Percentiles rank a stretch among this genome's conserved stretches.
These are phyloP conservation scores for Anoplolepis gracilipes DNA, from an alignment of 1,140 invertebrate species.

Conservation along the genomic window DNA sequence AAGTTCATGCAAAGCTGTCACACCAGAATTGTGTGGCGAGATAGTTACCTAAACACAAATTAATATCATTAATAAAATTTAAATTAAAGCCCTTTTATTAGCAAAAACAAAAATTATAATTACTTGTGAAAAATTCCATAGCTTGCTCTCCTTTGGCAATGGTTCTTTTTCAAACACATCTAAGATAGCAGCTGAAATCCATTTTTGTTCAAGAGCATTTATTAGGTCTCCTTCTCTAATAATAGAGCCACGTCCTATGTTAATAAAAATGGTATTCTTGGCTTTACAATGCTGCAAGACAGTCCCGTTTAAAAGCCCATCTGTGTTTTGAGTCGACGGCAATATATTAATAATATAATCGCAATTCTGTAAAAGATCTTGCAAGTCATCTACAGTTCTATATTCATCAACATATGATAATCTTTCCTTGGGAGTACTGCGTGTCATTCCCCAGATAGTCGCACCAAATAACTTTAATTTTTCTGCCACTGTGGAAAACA, in stretches of 20 bases:
- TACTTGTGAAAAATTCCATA: conserved; percentile 86
- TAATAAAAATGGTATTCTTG: conserved; percentile 86
- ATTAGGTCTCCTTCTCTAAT: conserved; percentile 86
- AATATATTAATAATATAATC: conserved; percentile 88
- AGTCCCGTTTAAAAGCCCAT: conserved; percentile 85
- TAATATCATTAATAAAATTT: neutral
- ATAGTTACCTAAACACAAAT: conserved; percentile 84
- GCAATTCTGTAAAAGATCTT: conserved; percentile 84
- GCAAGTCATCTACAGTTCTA: conserved; percentile 80
- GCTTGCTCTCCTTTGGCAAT: conserved; percentile 83
- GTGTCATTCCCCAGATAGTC: conserved; percentile 80
- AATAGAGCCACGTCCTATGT: conserved; percentile 87
- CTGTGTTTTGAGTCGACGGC: conserved; percentile 86
- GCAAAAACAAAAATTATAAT: neutral
- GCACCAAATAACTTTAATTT: conserved; percentile 82
- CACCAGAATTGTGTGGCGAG: conserved; percentile 87
- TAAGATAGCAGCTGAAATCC: conserved; percentile 87
- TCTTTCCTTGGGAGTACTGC: conserved; percentile 71
- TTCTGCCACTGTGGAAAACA: conserved; percentile 80
- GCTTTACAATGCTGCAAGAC: conserved; percentile 83
- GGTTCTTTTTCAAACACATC: conserved; percentile 88
- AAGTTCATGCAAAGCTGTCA: conserved; percentile 82
- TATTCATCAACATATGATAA: conserved; percentile 74
- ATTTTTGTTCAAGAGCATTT: conserved; percentile 86
- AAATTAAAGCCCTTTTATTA: neutral